Evolutionary conservation across 37 sponge, comb jelly and placozoan species (phyloP).

Genomic region (Geodia barretti): DNA sequence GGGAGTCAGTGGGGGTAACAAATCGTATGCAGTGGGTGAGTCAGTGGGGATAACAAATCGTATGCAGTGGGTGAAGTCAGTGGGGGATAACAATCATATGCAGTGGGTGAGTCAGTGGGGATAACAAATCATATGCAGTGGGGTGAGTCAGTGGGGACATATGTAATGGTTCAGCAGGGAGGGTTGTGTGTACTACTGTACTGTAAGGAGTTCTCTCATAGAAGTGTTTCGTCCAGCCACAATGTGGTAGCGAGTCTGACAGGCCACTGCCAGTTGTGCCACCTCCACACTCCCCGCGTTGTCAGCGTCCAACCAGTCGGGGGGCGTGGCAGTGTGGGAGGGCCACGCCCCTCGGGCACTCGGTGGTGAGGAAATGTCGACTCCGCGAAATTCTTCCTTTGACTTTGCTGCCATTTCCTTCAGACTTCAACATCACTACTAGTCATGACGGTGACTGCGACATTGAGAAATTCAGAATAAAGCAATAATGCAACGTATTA

Average conservation of each 20-base stretch:
- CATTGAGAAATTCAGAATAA: not conserved
- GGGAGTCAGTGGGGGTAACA: too few species aligned
- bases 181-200: too few species aligned
- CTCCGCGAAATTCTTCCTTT: constrained; percentile 61
- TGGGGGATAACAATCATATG: too few species aligned
- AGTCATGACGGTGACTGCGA: constrained; percentile 45
- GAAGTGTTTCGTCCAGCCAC: constrained; percentile 57
- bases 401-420: constrained; percentile 13
- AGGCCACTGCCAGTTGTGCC: constrained; percentile 42
- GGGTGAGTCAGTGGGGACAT: too few species aligned
- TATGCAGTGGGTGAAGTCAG: too few species aligned
- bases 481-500: not conserved
- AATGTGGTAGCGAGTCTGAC: constrained; percentile 93
- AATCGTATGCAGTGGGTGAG: too few species aligned
- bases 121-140: too few species aligned
- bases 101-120: too few species aligned
- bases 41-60: too few species aligned
- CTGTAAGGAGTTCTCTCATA: constrained; percentile 91
- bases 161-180: too few species aligned
- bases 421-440: constrained; percentile 46
- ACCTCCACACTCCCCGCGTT: constrained; percentile 52
- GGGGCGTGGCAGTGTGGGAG: constrained; percentile 41
- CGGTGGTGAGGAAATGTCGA: constrained; percentile 87
- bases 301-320: constrained; percentile 42
- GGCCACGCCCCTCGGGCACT: constrained; percentile 82